These are phyloP conservation scores for Galbula dea DNA, from an alignment of 2,113 vertebrate species.

Conservation along the genomic window DNA sequence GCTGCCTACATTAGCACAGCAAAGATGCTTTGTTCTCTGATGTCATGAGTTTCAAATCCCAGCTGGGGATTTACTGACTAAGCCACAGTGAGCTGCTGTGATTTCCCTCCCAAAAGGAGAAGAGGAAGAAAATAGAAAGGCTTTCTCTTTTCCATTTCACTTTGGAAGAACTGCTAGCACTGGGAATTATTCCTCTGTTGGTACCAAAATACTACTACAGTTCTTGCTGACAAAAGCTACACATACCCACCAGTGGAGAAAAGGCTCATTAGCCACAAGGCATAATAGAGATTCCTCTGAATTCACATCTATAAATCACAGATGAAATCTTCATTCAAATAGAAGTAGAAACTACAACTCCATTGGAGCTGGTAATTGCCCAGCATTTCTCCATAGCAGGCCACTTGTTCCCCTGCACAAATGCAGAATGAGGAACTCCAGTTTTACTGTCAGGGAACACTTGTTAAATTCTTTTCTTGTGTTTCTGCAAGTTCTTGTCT, in stretches of 20 bases:
- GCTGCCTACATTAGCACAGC: conserved; percentile 49
- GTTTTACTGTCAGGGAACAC: neutral
- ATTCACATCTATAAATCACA: neutral
- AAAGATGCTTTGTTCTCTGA: conserved; percentile 68
- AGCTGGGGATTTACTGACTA: conserved; percentile 69
- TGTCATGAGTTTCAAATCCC: conserved; percentile 62
- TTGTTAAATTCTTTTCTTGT: neutral
- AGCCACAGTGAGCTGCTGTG: conserved; percentile 54
- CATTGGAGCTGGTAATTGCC: neutral
- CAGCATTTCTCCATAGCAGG: neutral
- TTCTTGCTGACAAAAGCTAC: neutral
- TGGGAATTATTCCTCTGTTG: neutral
- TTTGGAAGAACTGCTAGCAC: neutral
- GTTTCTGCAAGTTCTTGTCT: neutral
- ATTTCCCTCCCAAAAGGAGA: conserved; percentile 39
- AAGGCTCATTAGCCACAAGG: neutral
- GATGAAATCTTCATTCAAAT: neutral
- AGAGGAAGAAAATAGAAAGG: conserved; percentile 36
- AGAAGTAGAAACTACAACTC: neutral
- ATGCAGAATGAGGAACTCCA: neutral
- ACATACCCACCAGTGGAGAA: neutral
- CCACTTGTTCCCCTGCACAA: neutral
- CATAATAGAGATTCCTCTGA: neutral
- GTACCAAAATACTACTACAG: neutral
- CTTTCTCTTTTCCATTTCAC: conserved; percentile 30